phyloP scores from a whole-genome alignment of 2,888 invertebrate genomes.

The Tachina fera region DNA sequence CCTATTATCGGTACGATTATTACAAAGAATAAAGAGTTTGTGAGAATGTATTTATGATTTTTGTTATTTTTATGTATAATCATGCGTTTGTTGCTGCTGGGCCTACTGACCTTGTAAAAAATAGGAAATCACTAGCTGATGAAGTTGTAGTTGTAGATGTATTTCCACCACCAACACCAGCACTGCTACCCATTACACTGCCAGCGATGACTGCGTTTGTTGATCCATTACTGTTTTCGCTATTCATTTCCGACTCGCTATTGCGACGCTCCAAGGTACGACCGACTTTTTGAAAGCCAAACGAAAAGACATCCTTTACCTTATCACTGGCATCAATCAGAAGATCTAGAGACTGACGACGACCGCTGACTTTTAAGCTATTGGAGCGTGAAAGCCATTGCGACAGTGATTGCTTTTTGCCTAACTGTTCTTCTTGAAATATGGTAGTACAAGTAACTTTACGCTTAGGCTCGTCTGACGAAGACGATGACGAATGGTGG shows the following conservation, averaged over 20 bases:
- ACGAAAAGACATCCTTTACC: slow-evolving; percentile 91
- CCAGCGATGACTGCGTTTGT: slow-evolving; percentile 64
- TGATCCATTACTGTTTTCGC: slow-evolving; percentile 63
- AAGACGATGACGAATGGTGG: slow-evolving; percentile 80
- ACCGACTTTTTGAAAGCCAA: slow-evolving; percentile 89
- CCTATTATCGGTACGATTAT: too few species aligned
- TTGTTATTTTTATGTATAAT: slow-evolving; percentile 47
- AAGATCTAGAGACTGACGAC: slow-evolving; percentile 90
- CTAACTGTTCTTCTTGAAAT: slow-evolving; percentile 78
- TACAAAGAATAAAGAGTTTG: slow-evolving; percentile 59
- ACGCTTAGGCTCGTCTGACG: slow-evolving; percentile 81
- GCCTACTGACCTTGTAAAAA: slow-evolving; percentile 82
- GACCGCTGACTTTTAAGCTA: slow-evolving; percentile 80
- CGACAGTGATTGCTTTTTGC: slow-evolving; percentile 80
- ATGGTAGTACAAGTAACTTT: slow-evolving; percentile 83
- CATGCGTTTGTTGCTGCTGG: slow-evolving; percentile 68
- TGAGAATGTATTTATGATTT: slow-evolving; percentile 57
- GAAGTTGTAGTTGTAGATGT: slow-evolving; percentile 66
- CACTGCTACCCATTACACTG: slow-evolving; percentile 38
- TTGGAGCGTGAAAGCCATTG: slow-evolving; percentile 82
- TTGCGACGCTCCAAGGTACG: slow-evolving; percentile 88
- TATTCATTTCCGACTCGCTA: slow-evolving; percentile 86
- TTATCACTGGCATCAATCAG: slow-evolving; percentile 91
- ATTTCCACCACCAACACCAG: slow-evolving; percentile 59
- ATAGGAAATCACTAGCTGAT: slow-evolving; percentile 80